A percentile compares a stretch with the other conserved stretches of the same genome.
phyloP scores from a whole-genome alignment of 2,113 vertebrate species.

The Apteryx mantelli region DNA sequence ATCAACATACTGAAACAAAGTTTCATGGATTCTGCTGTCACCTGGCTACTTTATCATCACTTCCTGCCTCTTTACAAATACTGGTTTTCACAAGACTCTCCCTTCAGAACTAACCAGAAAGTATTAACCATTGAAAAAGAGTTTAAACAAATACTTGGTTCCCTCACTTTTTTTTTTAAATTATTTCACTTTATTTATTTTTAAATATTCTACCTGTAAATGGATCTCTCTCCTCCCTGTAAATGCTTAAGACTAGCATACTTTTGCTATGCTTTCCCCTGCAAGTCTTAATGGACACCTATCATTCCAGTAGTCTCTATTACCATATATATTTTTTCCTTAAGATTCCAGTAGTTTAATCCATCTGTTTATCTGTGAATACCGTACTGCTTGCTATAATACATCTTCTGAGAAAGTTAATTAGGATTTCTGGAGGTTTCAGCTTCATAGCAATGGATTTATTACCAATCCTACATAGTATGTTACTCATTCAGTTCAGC shows the following conservation, averaged over 20 bases:
- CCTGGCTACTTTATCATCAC: neutral
- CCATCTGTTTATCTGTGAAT: neutral
- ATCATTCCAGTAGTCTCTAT: neutral
- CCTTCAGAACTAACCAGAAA: neutral
- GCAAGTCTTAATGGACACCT: neutral
- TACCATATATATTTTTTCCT: neutral
- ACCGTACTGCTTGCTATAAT: neutral
- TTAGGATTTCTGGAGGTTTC: neutral
- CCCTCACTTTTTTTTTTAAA: neutral
- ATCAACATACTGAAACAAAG: neutral
- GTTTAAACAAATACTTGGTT: neutral
- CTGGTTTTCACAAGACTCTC: neutral
- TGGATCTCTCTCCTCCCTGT: neutral
- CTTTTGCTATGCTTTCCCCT: neutral
- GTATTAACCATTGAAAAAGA: neutral
- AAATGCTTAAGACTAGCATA: fast-evolving
- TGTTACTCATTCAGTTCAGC: neutral
- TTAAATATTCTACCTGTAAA: neutral
- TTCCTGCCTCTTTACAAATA: neutral
- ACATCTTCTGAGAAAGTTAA: neutral
- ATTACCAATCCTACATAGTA: neutral
- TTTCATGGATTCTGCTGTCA: neutral
- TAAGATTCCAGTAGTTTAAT: neutral
- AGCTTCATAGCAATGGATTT: neutral
- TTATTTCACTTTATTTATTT: neutral